Evolutionary conservation across 2,888 invertebrate genomes (phyloP).

Genomic region (Lomographa bimaculata): DNA sequence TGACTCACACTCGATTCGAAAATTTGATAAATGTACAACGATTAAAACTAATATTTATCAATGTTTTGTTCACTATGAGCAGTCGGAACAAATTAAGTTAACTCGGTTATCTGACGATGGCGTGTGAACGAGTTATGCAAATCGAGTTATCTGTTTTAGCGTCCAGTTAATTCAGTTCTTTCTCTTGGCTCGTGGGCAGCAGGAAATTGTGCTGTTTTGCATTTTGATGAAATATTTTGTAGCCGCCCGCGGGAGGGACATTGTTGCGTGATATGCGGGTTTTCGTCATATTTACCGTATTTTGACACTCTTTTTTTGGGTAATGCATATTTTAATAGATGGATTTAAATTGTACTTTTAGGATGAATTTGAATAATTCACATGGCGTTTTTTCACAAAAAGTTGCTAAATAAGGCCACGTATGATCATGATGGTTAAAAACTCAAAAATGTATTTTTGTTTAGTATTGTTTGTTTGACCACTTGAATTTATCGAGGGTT

Average conservation of each 20-base stretch:
- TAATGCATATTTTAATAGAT: too few species aligned
- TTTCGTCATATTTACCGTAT: too few species aligned
- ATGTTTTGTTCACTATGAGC: conserved; percentile 53
- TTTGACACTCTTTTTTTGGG: too few species aligned
- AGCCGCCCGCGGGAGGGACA: conserved; percentile 27
- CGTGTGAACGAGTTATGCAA: conserved; percentile 77
- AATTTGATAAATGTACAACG: conserved; percentile 35
- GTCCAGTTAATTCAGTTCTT: conserved; percentile 78
- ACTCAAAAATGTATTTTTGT: too few species aligned
- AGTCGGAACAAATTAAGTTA: conserved; percentile 70
- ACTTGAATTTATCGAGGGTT: too few species aligned
- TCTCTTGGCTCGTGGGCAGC: conserved; percentile 50
- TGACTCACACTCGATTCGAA: too few species aligned
- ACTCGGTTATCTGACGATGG: conserved; percentile 65
- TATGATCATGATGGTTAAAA: too few species aligned
- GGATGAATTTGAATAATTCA: too few species aligned
- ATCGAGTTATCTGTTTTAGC: conserved; percentile 76
- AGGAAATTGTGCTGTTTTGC: conserved; percentile 72
- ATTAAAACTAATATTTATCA: conserved; percentile 35
- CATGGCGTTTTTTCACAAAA: too few species aligned
- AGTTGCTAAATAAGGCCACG: too few species aligned
- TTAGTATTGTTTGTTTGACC: too few species aligned
- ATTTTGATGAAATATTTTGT: conserved; percentile 75
- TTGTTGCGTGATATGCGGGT: conserved; percentile 24
- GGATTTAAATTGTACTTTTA: too few species aligned